These are phyloP conservation scores for Gymnodraco acuticeps DNA, from an alignment of 2,797 vertebrate species.

Conservation along the genomic window DNA sequence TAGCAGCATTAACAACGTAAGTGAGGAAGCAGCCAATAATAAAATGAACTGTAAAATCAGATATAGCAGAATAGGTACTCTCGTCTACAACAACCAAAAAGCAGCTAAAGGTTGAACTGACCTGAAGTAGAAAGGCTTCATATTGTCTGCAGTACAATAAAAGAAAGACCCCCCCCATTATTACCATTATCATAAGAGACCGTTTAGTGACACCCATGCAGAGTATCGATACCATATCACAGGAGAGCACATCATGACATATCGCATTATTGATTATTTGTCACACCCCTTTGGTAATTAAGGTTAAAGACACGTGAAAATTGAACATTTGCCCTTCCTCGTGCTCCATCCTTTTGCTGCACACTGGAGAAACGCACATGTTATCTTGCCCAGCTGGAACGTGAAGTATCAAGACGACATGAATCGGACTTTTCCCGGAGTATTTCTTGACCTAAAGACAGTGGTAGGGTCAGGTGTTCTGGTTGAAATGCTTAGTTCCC, in stretches of 20 bases:
- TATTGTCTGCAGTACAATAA: background rate
- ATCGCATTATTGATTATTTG: conserved; percentile 39
- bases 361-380: background rate
- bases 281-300: conserved; percentile 32
- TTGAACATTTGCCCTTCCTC: conserved; percentile 1
- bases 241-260: conserved; percentile 30
- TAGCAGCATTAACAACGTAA: too few relatives aligned
- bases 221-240: conserved; percentile 45
- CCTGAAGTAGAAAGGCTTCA: too few relatives aligned
- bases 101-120: too few relatives aligned
- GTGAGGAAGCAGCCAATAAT: too few relatives aligned
- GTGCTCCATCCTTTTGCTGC: background rate
- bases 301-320: conserved; percentile 38
- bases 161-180: background rate
- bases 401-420: background rate
- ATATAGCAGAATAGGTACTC: too few relatives aligned
- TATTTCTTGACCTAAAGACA: background rate
- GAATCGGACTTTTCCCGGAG: too few relatives aligned
- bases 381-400: background rate
- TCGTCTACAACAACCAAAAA: too few relatives aligned
- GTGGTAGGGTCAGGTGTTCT: too few relatives aligned
- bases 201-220: background rate
- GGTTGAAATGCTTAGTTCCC: background rate
- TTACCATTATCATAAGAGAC: background rate
- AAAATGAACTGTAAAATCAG: too few relatives aligned